These are phyloP conservation scores for Megalops cyprinoides DNA, from an alignment of 2,797 vertebrate species.

Conservation along the genomic window DNA sequence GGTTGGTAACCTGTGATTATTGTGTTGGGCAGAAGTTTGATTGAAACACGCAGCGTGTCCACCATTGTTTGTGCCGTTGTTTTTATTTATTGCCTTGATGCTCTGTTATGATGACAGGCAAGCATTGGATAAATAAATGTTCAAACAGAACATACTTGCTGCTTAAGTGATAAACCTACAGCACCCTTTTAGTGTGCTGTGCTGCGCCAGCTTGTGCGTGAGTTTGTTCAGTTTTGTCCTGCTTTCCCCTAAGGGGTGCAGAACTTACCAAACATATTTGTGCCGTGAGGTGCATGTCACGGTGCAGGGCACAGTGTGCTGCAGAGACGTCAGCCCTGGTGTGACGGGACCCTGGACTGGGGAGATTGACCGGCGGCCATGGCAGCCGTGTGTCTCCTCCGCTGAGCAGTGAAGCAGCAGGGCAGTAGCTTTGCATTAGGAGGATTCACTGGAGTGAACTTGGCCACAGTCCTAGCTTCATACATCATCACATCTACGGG, in stretches of 20 bases:
- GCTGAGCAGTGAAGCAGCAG: conserved; percentile 60
- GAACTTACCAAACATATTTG: background rate
- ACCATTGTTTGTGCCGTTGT: too few relatives aligned
- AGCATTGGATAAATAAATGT: too few relatives aligned
- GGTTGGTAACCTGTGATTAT: too few relatives aligned
- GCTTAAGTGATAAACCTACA: too few relatives aligned
- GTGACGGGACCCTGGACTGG: conserved; percentile 23
- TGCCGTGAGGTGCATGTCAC: background rate
- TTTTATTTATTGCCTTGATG: too few relatives aligned
- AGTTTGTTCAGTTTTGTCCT: background rate
- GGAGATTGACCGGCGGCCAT: conserved; percentile 47
- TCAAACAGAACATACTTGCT: too few relatives aligned
- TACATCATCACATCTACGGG: conserved; percentile 56
- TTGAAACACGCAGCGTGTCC: too few relatives aligned
- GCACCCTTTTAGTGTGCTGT: too few relatives aligned
- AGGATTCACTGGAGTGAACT: conserved; percentile 57
- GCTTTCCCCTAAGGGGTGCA: background rate
- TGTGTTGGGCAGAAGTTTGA: too few relatives aligned
- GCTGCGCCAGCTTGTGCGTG: too few relatives aligned
- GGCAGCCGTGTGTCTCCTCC: conserved; percentile 45
- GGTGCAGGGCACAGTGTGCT: background rate
- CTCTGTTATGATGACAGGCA: too few relatives aligned
- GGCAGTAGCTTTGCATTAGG: conserved; percentile 68
- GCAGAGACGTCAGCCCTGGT: conserved; percentile 8
- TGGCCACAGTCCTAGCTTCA: conserved; percentile 66